A percentile compares a stretch with the other conserved stretches of the same genome.
phyloP scores from a whole-genome alignment of 2,113 vertebrate genomes.

The Tetrao urogallus region DNA sequence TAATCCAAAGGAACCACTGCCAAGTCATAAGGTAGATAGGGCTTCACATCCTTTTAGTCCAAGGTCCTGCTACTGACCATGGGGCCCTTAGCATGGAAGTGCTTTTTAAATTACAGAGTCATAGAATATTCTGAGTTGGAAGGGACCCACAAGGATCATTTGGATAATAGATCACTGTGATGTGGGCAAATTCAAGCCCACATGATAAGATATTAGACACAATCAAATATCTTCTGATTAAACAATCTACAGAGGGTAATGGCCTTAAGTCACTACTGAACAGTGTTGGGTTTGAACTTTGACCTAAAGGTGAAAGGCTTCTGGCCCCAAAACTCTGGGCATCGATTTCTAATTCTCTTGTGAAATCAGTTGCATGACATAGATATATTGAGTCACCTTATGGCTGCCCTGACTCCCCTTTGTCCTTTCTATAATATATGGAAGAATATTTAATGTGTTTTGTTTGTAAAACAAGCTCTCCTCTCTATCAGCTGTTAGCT shows the following conservation, averaged over 20 bases:
- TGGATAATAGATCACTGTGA: neutral
- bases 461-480: constrained; percentile 51
- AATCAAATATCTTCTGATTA: constrained; percentile 48
- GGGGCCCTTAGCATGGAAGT: neutral
- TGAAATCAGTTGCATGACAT: constrained; percentile 67
- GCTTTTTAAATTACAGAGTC: constrained; percentile 12
- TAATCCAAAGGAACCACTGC: neutral
- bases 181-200: constrained; percentile 34
- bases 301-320: constrained; percentile 73
- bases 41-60: neutral
- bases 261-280: constrained; percentile 25
- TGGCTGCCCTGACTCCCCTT: constrained; percentile 46
- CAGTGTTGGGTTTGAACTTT: constrained; percentile 35
- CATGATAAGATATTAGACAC: constrained; percentile 19
- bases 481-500: neutral
- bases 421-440: constrained; percentile 55
- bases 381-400: constrained; percentile 71
- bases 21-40: neutral
- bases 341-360: constrained; percentile 71
- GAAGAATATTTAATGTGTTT: constrained; percentile 66
- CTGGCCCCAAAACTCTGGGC: constrained; percentile 59
- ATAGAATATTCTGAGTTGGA: neutral
- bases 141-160: neutral
- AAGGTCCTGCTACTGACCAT: neutral
- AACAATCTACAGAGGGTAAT: constrained; percentile 26